Evolutionary conservation across 2,797 vertebrate genomes (phyloP).

Genomic region (Gambelia wislizenii): DNA sequence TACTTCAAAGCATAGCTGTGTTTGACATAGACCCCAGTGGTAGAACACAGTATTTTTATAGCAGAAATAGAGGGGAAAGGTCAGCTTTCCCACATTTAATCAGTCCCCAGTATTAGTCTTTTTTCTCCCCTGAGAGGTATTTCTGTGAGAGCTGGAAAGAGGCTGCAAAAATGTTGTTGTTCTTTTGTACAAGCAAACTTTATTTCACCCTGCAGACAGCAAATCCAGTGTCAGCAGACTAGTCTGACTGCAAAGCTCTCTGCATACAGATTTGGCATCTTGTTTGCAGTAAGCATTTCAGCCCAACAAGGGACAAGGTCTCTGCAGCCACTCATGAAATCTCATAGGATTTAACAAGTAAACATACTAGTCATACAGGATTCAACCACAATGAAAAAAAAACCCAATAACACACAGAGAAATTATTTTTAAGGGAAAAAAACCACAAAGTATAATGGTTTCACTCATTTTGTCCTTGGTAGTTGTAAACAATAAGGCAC

Average conservation of each 20-base stretch:
- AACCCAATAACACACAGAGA: not conserved
- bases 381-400: slow-evolving; percentile 8
- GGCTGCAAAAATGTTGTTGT: slow-evolving; percentile 2
- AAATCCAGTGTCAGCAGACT: slow-evolving; percentile 3
- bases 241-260: slow-evolving; percentile 6
- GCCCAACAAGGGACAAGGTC: not conserved
- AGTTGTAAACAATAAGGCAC: not conserved
- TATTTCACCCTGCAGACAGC: slow-evolving; percentile 28
- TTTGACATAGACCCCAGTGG: not conserved
- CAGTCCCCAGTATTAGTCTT: not conserved
- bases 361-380: not conserved
- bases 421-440: not conserved
- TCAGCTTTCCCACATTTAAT: slow-evolving; percentile 25
- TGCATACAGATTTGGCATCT: not conserved
- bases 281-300: not conserved
- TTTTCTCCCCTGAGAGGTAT: slow-evolving; percentile 15
- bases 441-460: not conserved
- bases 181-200: not conserved
- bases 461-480: slow-evolving; percentile 10
- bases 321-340: slow-evolving; percentile 13
- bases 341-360: slow-evolving; percentile 16
- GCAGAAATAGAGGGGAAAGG: slow-evolving; percentile 13
- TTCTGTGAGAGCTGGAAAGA: not conserved
- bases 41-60: slow-evolving; percentile 24
- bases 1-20: not conserved